A percentile compares a stretch with the other conserved stretches of the same genome.
phyloP scores from a whole-genome alignment of 1,140 invertebrate species.

The Vanessa atalanta region DNA sequence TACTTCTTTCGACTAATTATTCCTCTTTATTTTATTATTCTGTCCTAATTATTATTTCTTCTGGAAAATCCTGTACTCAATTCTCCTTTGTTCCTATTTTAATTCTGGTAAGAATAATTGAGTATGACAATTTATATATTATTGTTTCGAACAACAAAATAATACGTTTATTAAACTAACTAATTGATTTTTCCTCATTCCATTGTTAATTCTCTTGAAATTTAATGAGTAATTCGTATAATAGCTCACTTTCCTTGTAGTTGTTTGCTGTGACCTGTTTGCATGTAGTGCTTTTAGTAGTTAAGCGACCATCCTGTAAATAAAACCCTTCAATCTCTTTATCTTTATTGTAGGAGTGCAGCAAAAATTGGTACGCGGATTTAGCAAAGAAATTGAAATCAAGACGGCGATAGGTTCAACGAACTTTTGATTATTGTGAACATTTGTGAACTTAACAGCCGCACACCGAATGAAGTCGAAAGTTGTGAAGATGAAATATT shows the following conservation, averaged over 20 bases:
- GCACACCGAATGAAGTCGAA: conserved; percentile 76
- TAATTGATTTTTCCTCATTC: conserved; percentile 32
- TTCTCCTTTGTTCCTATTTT: no score
- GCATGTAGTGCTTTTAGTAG: conserved; percentile 30
- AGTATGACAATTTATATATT: no score
- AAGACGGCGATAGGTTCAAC: conserved; percentile 30
- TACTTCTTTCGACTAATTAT: no score
- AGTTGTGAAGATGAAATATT: conserved; percentile 79
- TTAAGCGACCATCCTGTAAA: conserved; percentile 44
- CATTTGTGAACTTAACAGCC: conserved; percentile 32
- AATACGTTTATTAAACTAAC: not conserved
- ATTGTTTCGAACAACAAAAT: no score
- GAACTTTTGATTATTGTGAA: conserved; percentile 41
- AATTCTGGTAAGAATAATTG: no score
- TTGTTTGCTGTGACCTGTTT: conserved; percentile 12
- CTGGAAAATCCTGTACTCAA: no score
- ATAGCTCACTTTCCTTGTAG: conserved; percentile 8
- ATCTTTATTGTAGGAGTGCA: conserved; percentile 68
- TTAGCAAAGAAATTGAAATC: conserved; percentile 20
- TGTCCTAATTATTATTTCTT: no score
- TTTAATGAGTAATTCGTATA: conserved; percentile 23
- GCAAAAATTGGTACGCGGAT: conserved; percentile 34
- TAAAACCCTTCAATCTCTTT: conserved; percentile 57
- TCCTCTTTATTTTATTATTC: no score
- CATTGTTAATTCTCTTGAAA: conserved; percentile 13